Conservation (phyloP, 2,797 vertebrate species). For the Chaetophractus vellerosus region DNA sequence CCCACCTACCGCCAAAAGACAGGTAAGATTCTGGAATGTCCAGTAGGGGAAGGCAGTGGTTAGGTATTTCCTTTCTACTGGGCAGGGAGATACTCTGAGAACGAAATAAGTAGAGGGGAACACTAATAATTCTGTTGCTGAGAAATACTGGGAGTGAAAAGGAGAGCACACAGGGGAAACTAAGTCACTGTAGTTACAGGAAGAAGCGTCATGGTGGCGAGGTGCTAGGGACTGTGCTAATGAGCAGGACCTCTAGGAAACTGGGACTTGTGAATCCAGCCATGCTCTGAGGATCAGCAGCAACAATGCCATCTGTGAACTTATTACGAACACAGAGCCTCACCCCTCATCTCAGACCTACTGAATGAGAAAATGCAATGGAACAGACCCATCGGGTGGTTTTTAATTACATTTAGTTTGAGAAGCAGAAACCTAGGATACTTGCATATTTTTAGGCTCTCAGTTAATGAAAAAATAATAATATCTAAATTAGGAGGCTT, state of each 20-base stretch:
- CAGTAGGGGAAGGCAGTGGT: not conserved
- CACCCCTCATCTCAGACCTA: not conserved
- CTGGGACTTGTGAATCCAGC: not conserved
- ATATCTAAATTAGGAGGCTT: conserved; percentile 12
- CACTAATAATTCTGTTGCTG: not conserved
- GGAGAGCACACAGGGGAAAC: not conserved
- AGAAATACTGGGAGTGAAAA: not conserved
- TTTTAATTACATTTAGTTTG: not conserved
- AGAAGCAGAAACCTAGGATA: not conserved
- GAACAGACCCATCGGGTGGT: not conserved
- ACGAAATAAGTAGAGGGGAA: not conserved
- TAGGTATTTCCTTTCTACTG: not conserved
- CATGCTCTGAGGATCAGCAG: not conserved
- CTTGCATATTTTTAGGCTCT: not conserved
- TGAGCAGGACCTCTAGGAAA: not conserved
- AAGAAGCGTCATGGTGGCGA: not conserved
- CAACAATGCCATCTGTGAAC: not conserved
- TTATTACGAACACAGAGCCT: not conserved
- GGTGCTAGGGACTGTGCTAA: not conserved
- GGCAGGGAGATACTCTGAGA: not conserved
- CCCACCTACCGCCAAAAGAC: not conserved
- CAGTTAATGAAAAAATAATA: not conserved
- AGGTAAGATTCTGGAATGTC: not conserved
- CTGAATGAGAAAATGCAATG: not conserved
- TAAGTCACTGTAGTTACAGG: not conserved